These are phyloP conservation scores for Leistus spinibarbis DNA, from an alignment of 2,888 invertebrate species.

Conservation along the genomic window DNA sequence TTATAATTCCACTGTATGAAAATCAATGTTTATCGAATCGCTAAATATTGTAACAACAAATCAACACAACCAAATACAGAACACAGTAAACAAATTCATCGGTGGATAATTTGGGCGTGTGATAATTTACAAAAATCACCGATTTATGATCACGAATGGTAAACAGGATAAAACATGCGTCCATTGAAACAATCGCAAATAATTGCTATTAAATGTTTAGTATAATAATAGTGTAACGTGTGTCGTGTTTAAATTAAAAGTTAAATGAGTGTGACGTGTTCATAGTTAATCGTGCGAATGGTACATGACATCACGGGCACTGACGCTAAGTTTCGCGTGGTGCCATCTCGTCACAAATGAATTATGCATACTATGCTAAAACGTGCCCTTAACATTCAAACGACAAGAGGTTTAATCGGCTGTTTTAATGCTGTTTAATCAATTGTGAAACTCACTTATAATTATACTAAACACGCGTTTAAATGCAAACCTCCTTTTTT, in stretches of 20 bases:
- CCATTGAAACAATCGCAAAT: neutral
- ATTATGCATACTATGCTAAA: constrained; percentile 25
- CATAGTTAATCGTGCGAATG: constrained; percentile 27
- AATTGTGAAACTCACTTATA: neutral
- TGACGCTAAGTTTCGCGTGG: neutral
- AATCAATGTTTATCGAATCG: neutral
- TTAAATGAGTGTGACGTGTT: constrained; percentile 26
- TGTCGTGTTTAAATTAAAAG: constrained; percentile 49
- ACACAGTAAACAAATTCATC: neutral
- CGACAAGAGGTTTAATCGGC: neutral
- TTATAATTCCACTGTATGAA: neutral
- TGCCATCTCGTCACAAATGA: constrained; percentile 10
- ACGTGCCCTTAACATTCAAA: neutral
- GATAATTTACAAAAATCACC: constrained; percentile 6
- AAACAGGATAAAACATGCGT: neutral
- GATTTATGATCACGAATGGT: neutral
- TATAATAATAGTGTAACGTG: constrained; percentile 44
- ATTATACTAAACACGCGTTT: neutral
- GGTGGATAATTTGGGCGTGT: neutral
- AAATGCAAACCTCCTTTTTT: neutral
- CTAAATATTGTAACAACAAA: neutral
- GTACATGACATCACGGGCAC: neutral
- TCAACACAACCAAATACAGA: neutral
- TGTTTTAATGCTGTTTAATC: constrained; percentile 5
- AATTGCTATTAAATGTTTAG: neutral